These are phyloP conservation scores for Ranitomeya variabilis DNA, from an alignment of 2,113 vertebrate species.

Conservation along the genomic window DNA sequence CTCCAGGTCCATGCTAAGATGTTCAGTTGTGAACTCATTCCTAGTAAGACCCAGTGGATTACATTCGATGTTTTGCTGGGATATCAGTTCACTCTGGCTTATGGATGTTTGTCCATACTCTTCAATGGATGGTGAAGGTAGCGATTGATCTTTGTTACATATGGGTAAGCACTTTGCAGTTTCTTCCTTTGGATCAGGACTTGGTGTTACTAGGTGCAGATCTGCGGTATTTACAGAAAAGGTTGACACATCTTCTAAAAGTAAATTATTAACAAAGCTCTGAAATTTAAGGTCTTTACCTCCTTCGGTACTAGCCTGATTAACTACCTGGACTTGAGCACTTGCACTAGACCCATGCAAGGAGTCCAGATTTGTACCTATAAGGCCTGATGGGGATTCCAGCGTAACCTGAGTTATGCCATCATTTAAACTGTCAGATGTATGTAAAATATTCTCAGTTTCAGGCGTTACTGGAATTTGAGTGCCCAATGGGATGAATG, in stretches of 20 bases:
- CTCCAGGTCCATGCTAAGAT: neutral
- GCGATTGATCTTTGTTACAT: neutral
- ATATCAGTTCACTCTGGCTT: neutral
- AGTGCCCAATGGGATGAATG: neutral
- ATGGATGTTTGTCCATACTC: neutral
- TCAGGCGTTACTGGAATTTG: neutral
- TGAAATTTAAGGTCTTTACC: neutral
- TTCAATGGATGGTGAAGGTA: neutral
- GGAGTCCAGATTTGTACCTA: neutral
- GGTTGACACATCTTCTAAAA: slow-evolving; percentile 29
- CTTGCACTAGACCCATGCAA: neutral
- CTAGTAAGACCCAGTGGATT: neutral
- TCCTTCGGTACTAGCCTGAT: neutral
- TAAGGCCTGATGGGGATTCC: neutral
- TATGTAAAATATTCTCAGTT: neutral
- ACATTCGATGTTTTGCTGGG: neutral
- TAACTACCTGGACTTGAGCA: neutral
- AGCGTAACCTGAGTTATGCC: neutral
- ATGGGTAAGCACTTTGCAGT: neutral
- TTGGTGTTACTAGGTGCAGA: slow-evolving; percentile 5
- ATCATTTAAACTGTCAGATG: neutral
- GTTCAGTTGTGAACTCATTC: neutral
- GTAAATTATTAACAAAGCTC: slow-evolving; percentile 12
- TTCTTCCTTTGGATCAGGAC: neutral
- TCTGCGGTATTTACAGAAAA: neutral